A percentile compares a stretch with the other conserved stretches of the same genome.
phyloP scores from a whole-genome alignment of 2,888 invertebrate genomes.

The Plebejus anna region DNA sequence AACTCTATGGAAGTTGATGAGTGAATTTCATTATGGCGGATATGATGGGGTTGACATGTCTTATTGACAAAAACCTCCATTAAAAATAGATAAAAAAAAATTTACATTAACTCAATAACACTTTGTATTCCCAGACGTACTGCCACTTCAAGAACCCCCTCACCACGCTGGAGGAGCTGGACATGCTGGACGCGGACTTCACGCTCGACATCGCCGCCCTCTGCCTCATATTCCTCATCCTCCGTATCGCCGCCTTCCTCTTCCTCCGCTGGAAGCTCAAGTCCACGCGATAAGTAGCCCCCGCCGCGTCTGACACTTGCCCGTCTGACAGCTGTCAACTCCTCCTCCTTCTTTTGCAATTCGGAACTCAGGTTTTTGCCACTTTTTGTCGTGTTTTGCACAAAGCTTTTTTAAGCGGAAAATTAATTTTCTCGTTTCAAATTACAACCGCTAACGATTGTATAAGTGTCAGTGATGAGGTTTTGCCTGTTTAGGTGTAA shows the following conservation, averaged over 20 bases:
- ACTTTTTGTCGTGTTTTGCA: not conserved
- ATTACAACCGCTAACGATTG: not conserved
- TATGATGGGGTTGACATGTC: too few species aligned
- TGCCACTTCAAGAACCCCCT: conserved; percentile 92
- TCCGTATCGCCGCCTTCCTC: conserved; percentile 89
- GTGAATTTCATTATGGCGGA: too few species aligned
- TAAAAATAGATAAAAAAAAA: too few species aligned
- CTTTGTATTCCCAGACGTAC: conserved; percentile 77
- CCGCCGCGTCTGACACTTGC: not conserved
- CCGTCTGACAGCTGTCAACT: not conserved
- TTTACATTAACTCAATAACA: not conserved
- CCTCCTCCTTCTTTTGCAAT: not conserved
- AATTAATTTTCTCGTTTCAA: not conserved
- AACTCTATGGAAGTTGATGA: too few species aligned
- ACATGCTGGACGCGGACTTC: conserved; percentile 90
- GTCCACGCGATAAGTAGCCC: conserved; percentile 82
- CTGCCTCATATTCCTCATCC: conserved; percentile 87
- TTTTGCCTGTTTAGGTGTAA: conserved; percentile 17
- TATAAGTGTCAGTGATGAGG: not conserved
- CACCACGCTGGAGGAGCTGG: conserved; percentile 91
- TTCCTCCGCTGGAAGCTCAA: conserved; percentile 93
- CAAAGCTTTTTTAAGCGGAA: not conserved
- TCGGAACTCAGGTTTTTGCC: not conserved
- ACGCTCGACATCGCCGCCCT: conserved; percentile 89
- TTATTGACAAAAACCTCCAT: too few species aligned